Base-by-base conservation (phyloP, 1,140 invertebrate genomes). In the Homarus americanus region DNA sequence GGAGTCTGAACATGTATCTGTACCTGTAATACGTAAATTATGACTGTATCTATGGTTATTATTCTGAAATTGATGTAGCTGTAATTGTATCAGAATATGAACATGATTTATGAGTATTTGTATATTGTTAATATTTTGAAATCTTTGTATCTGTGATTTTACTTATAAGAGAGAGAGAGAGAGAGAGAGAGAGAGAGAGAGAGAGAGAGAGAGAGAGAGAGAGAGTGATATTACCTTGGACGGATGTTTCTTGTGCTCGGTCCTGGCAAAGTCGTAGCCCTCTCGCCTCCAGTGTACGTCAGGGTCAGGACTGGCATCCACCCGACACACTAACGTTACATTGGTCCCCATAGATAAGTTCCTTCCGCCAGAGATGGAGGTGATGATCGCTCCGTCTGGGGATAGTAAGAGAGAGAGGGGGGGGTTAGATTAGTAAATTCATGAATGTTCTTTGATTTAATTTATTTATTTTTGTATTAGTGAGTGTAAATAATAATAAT, bases 191-290 rank as follows among this genome's bases (percentile, higher is more conserved):
- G 76, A 44, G 40, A 44, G 40, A 78, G 24, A 41, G 76, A 41
- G 76, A 44, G 40, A 41, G 17, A 41, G 76, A 44, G 76, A 44
- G 40, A 78, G 24, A 41, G 58, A 63, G 58, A 24, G 1, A 15
- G 12, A 63, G 58, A 63, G 12, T 17, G 58, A 24, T 15, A 63
- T 69, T 69, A 84, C 82, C 82, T 84, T 15, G 12, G 82, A 84
- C 12, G 44, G 36, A 69, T 84, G 82, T 73, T 84, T 84, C 38
- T 84, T 84, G 63, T 84, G 82, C 24, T 84, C 63, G 28, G 82
- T 84, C 10, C 66, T 84, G 63, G 58, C 66, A 17, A 84, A 84
- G 28, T 84, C 66, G 38, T 84, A 84, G 5, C 40, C 82, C 49
- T 84, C 38, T 1, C 82, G 36, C 5, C 41, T 40, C 82, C 82